Percentiles rank a stretch among this genome's conserved stretches.
Conservation (phyloP, 2,888 invertebrate genomes). For the Amaurobius ferox region DNA sequence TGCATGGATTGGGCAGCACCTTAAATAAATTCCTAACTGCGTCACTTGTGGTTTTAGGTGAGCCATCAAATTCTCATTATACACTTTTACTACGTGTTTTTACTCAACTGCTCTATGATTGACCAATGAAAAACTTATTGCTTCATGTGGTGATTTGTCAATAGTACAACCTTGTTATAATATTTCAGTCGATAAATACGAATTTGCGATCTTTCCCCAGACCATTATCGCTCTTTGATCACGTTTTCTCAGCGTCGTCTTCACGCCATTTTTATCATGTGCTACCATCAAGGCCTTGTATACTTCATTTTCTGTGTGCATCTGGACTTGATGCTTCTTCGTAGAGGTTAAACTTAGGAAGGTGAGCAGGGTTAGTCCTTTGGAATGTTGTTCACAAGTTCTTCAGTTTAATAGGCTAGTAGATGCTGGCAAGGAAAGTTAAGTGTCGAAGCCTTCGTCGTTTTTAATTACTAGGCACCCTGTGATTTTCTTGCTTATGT, state of each 20-base stretch:
- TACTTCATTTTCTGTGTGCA: slow-evolving; percentile 7
- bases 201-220: background rate
- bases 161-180: no score
- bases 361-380: slow-evolving; percentile 45
- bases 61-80: no score
- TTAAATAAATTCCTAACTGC: no score
- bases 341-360: slow-evolving; percentile 42
- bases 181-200: no score
- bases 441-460: background rate
- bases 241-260: slow-evolving; percentile 16
- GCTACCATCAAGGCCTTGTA: slow-evolving; percentile 48
- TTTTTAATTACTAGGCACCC: slow-evolving; percentile 9
- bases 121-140: no score
- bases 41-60: no score
- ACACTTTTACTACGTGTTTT: no score
- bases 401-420: slow-evolving; percentile 40
- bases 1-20: no score
- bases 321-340: slow-evolving; percentile 1
- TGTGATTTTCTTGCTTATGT: background rate
- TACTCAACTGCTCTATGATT: no score
- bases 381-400: slow-evolving; percentile 11
- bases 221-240: background rate
- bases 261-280: slow-evolving; percentile 46
- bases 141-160: no score
- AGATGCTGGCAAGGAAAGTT: background rate